A percentile compares a stretch with the other conserved stretches of the same genome.
Conservation (phyloP, 2,113 vertebrate species). For the Peromyscus leucopus region DNA sequence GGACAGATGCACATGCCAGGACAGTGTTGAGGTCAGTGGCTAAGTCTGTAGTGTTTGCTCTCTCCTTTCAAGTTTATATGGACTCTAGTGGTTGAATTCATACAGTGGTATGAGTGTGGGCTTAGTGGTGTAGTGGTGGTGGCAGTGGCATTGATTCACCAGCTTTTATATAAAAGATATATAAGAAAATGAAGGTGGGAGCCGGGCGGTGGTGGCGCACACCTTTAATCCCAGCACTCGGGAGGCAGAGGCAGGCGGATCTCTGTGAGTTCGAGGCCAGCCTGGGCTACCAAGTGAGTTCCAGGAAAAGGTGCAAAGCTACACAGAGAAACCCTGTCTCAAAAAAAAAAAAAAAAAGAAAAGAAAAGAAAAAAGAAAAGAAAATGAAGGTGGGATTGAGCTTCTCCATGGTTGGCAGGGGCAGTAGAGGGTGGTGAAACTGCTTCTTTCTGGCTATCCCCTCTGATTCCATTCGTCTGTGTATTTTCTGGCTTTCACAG, state of each 20-base stretch:
- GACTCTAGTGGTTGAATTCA: too few species aligned
- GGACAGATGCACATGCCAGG: not conserved
- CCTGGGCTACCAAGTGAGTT: too few species aligned
- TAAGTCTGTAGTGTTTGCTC: not conserved
- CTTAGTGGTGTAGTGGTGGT: not conserved
- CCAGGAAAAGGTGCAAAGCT: too few species aligned
- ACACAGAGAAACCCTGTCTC: too few species aligned
- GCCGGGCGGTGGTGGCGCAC: too few species aligned
- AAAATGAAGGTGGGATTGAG: not conserved
- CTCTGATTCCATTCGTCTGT: not conserved
- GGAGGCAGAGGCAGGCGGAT: too few species aligned
- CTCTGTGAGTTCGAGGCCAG: too few species aligned
- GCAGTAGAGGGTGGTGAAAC: not conserved
- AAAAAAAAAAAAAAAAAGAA: too few species aligned
- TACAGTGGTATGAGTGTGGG: not conserved
- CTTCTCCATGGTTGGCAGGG: fast-evolving
- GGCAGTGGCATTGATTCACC: not conserved
- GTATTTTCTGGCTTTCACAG: not conserved
- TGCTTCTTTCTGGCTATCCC: not conserved
- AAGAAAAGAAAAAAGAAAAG: too few species aligned
- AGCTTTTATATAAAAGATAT: not conserved
- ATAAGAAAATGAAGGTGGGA: not conserved
- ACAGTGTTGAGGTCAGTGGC: not conserved
- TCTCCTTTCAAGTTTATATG: not conserved
- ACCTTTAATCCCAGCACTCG: too few species aligned